Evolutionary conservation across 2,888 invertebrate genomes (phyloP).

Genomic region (Nomada hirtipes): DNA sequence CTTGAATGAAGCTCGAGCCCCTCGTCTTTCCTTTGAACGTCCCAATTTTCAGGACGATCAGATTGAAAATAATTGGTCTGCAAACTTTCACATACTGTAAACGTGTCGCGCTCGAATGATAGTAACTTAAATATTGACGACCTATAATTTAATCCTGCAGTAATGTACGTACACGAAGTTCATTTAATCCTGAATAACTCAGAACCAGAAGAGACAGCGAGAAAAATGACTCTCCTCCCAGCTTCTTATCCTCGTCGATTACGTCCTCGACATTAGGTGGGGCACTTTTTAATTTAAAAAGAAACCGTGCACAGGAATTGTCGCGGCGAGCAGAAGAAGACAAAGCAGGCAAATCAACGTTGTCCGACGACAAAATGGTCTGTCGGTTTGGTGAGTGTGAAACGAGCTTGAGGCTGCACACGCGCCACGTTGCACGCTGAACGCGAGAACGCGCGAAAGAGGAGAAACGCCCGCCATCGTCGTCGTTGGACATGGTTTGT

Average conservation of each 20-base stretch:
- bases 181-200: too few relatives aligned
- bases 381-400: slow-evolving; percentile 57
- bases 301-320: slow-evolving; percentile 17
- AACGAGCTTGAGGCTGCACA: slow-evolving; percentile 55
- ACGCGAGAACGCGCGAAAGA: slow-evolving; percentile 52
- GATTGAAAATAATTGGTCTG: too few relatives aligned
- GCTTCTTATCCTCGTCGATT: neutral
- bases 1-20: too few relatives aligned
- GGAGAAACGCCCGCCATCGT: slow-evolving; percentile 39
- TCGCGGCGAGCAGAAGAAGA: neutral
- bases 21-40: too few relatives aligned
- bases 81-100: too few relatives aligned
- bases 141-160: too few relatives aligned
- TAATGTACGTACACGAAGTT: too few relatives aligned
- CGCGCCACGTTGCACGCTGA: slow-evolving; percentile 39
- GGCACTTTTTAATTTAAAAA: neutral
- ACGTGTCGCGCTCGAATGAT: too few relatives aligned
- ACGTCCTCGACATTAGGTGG: neutral
- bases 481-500: slow-evolving; percentile 65
- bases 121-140: too few relatives aligned
- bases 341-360: slow-evolving; percentile 21
- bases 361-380: slow-evolving; percentile 33
- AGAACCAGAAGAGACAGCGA: too few relatives aligned
- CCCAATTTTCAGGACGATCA: too few relatives aligned
- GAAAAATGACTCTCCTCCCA: too few relatives aligned